phyloP scores from a whole-genome alignment of 2,113 vertebrate species.

The Pampusana beccarii region DNA sequence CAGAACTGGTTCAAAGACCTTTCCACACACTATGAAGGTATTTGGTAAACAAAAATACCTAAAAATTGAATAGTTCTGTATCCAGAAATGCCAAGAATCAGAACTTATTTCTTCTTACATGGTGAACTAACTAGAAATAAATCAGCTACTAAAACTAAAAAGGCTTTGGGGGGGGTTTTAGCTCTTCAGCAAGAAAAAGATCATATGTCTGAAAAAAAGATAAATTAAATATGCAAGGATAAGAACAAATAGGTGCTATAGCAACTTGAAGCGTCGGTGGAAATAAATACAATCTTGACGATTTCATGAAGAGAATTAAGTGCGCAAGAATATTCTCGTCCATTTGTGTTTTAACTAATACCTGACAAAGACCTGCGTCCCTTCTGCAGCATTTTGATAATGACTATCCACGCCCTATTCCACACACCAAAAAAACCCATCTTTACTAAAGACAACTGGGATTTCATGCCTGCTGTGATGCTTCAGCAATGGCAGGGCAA shows the following conservation, averaged over 20 bases:
- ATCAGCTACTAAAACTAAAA: not conserved
- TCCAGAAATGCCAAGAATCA: not conserved
- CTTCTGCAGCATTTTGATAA: not conserved
- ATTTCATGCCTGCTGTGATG: not conserved
- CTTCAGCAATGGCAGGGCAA: not conserved
- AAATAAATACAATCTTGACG: not conserved
- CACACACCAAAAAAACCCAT: rapidly evolving
- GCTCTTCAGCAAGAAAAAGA: not conserved
- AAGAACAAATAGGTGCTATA: not conserved
- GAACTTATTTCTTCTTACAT: not conserved
- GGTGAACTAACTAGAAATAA: not conserved
- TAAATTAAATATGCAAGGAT: not conserved
- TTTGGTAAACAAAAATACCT: not conserved
- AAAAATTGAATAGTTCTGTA: not conserved
- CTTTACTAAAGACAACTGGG: not conserved
- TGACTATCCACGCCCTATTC: not conserved
- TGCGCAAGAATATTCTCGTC: not conserved
- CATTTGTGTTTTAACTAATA: not conserved
- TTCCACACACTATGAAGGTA: not conserved
- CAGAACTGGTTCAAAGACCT: not conserved
- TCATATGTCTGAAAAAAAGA: not conserved
- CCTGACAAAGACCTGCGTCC: not conserved
- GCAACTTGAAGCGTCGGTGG: not conserved
- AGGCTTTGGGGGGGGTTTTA: not conserved
- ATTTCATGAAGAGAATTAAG: not conserved